Conservation (phyloP, 2,888 invertebrate species). For the Chromoteleia sp. region DNA sequence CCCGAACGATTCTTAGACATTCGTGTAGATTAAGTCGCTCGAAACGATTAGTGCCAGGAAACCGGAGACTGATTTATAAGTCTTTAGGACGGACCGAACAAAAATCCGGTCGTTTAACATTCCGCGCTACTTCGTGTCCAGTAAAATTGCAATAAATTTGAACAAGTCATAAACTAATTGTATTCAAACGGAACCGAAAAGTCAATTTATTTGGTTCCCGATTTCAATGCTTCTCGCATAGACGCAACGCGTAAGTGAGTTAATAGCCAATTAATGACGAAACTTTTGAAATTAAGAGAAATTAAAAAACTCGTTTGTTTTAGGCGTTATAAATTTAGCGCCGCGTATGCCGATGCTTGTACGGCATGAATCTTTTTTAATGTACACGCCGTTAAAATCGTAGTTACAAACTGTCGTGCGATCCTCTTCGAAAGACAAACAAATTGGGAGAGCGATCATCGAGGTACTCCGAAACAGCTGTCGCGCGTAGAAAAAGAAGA, state of each 20-base stretch:
- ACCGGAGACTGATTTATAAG: conserved; percentile 56
- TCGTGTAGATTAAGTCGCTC: conserved; percentile 44
- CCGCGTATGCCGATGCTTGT: too few relatives aligned
- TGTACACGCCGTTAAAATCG: too few relatives aligned
- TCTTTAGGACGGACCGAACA: conserved; percentile 38
- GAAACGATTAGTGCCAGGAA: conserved; percentile 44
- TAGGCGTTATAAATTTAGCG: too few relatives aligned
- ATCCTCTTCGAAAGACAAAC: too few relatives aligned
- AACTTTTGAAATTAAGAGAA: conserved; percentile 1
- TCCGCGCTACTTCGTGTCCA: not conserved
- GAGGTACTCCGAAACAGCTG: too few relatives aligned
- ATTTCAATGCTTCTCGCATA: too few relatives aligned
- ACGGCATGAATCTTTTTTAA: too few relatives aligned
- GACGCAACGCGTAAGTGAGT: not conserved
- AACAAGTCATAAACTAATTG: conserved; percentile 2
- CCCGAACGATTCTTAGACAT: conserved; percentile 31
- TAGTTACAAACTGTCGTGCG: too few relatives aligned
- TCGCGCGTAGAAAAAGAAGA: too few relatives aligned
- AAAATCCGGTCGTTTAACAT: conserved; percentile 33
- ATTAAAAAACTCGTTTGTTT: too few relatives aligned
- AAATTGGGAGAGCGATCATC: too few relatives aligned
- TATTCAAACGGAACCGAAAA: not conserved
- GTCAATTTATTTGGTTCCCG: not conserved
- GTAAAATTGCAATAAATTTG: conserved; percentile 15
- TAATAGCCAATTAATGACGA: conserved; percentile 1